Conservation (phyloP, 1,140 invertebrate species). For the Himalopsyche phryganea region DNA sequence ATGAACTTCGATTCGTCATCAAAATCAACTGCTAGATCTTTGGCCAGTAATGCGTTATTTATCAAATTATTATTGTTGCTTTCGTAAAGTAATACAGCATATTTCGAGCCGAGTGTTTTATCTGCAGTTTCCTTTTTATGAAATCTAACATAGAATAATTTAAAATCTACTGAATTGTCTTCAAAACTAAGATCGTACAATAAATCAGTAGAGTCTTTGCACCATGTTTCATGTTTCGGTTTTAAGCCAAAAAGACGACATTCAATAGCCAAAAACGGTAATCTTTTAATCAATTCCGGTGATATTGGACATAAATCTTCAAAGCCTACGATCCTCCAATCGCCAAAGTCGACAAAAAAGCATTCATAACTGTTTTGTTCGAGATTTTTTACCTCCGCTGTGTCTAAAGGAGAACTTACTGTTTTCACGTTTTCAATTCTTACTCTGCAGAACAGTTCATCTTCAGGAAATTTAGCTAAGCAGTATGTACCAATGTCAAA, state of each 20-base stretch:
- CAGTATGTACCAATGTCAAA: conserved; percentile 38
- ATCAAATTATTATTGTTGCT: conserved; percentile 39
- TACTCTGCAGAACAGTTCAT: conserved; percentile 41
- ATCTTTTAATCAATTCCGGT: conserved; percentile 38
- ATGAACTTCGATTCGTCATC: conserved; percentile 39
- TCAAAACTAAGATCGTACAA: conserved; percentile 40
- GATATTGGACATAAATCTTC: conserved; percentile 39
- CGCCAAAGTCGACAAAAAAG: conserved; percentile 50
- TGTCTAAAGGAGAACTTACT: neutral
- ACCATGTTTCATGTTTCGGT: conserved; percentile 40
- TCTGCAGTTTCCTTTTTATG: conserved; percentile 41
- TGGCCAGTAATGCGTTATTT: conserved; percentile 41
- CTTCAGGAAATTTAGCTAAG: conserved; percentile 44
- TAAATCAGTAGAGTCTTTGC: conserved; percentile 42
- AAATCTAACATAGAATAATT: conserved; percentile 42
- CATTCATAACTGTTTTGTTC: conserved; percentile 38
- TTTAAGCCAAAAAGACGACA: conserved; percentile 44
- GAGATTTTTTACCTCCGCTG: too few species aligned
- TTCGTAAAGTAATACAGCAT: conserved; percentile 42
- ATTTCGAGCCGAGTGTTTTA: conserved; percentile 44
- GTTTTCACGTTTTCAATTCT: conserved; percentile 37
- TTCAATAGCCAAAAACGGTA: conserved; percentile 51
- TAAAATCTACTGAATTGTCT: conserved; percentile 34
- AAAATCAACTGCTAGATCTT: conserved; percentile 39
- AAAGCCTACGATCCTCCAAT: conserved; percentile 37